A percentile compares a stretch with the other conserved stretches of the same genome.
phyloP scores from a whole-genome alignment of 2,888 invertebrate genomes.

The Agonopterix subpropinquella region DNA sequence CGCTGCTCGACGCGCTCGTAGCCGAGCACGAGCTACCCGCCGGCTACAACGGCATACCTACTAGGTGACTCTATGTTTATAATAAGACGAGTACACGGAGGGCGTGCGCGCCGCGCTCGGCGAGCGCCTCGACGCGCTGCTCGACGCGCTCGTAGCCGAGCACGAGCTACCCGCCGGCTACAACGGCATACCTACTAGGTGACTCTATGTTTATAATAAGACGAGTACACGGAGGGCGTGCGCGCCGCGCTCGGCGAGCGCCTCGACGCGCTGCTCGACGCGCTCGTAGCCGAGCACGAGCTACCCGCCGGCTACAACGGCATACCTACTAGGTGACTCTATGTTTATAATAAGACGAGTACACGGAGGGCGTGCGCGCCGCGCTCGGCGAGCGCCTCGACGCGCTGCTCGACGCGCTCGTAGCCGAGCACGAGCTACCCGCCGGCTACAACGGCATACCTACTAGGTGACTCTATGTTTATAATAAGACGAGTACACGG shows the following conservation, averaged over 20 bases:
- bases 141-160: slow-evolving; percentile 80
- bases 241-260: slow-evolving; percentile 78
- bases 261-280: slow-evolving; percentile 80
- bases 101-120: slow-evolving; percentile 70
- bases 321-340: slow-evolving; percentile 66
- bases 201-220: background rate
- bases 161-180: slow-evolving; percentile 71
- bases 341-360: background rate
- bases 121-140: slow-evolving; percentile 79
- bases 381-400: slow-evolving; percentile 82
- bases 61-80: slow-evolving; percentile 32
- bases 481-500: background rate
- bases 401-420: slow-evolving; percentile 78
- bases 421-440: slow-evolving; percentile 79
- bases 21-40: slow-evolving; percentile 78
- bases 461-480: slow-evolving; percentile 38
- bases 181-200: slow-evolving; percentile 77
- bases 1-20: slow-evolving; percentile 79
- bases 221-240: too few relatives aligned
- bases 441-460: slow-evolving; percentile 76
- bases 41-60: slow-evolving; percentile 76
- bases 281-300: slow-evolving; percentile 79
- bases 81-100: background rate
- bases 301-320: slow-evolving; percentile 72
- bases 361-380: slow-evolving; percentile 10